Conservation (phyloP, 2,797 vertebrate species). For the Thaleichthys pacificus region DNA sequence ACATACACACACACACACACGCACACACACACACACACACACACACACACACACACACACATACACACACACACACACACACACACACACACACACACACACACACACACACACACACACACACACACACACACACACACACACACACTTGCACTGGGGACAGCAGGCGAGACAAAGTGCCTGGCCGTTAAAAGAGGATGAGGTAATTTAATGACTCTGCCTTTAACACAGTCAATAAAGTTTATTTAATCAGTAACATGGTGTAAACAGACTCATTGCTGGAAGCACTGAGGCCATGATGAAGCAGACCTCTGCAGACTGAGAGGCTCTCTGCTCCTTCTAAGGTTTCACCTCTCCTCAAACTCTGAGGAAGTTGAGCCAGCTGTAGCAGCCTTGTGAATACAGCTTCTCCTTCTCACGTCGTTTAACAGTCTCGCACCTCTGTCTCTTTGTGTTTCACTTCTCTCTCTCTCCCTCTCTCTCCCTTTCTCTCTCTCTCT, state of each 20-base stretch:
- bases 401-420: slow-evolving; percentile 46
- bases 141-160: slow-evolving; percentile 2
- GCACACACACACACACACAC: slow-evolving; percentile 2
- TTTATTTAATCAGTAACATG: slow-evolving; percentile 45
- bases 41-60: slow-evolving; percentile 1
- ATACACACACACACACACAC: not conserved
- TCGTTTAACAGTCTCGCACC: not conserved
- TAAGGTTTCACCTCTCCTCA: slow-evolving; percentile 43
- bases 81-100: not conserved
- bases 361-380: slow-evolving; percentile 30
- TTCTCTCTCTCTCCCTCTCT: slow-evolving; percentile 15
- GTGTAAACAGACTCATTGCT: slow-evolving; percentile 36
- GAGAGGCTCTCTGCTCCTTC: slow-evolving; percentile 16
- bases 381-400: slow-evolving; percentile 46
- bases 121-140: not conserved
- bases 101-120: not conserved
- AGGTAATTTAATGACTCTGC: slow-evolving; percentile 39
- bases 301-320: slow-evolving; percentile 11
- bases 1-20: slow-evolving; percentile 1
- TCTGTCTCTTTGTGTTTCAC: slow-evolving; percentile 31
- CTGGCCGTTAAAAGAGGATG: slow-evolving; percentile 33
- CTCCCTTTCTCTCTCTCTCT: slow-evolving; percentile 10
- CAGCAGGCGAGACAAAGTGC: slow-evolving; percentile 9
- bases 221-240: slow-evolving; percentile 40
- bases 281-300: slow-evolving; percentile 21